phyloP scores from a whole-genome alignment of 2,797 vertebrate genomes.

The Enteromius mattozi region DNA sequence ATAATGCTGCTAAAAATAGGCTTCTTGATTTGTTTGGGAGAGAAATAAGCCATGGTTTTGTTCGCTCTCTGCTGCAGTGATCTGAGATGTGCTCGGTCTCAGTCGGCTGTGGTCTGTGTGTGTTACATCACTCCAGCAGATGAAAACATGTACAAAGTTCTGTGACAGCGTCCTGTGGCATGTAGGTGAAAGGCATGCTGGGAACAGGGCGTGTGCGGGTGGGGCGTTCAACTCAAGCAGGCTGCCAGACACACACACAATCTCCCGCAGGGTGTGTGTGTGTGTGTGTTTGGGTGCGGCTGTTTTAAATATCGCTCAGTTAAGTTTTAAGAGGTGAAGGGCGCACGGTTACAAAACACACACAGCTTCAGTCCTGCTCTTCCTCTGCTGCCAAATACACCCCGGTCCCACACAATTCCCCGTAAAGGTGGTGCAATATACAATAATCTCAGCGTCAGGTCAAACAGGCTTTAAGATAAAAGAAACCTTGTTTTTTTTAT shows the following conservation, averaged over 20 bases:
- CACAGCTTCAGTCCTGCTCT: not conserved
- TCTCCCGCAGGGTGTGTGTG: constrained; percentile 36
- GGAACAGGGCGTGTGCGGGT: constrained; percentile 56
- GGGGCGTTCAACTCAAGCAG: constrained; percentile 15
- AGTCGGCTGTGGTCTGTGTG: not conserved
- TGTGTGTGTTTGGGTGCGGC: constrained; percentile 37
- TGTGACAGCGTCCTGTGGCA: constrained; percentile 43
- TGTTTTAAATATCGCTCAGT: constrained; percentile 22
- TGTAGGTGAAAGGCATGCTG: constrained; percentile 53
- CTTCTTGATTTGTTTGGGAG: not conserved
- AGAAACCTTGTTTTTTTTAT: constrained; percentile 4
- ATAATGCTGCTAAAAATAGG: not conserved
- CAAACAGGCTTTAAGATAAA: constrained; percentile 5
- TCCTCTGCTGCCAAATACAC: not conserved
- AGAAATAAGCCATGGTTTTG: not conserved
- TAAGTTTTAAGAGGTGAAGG: constrained; percentile 35
- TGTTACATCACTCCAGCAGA: not conserved
- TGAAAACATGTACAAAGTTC: constrained; percentile 12
- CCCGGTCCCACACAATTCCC: not conserved
- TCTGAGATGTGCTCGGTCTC: not conserved
- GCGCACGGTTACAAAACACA: constrained; percentile 15
- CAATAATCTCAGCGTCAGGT: constrained; percentile 2
- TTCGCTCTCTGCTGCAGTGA: not conserved
- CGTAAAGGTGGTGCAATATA: not conserved
- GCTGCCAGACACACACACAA: not conserved